Percentiles rank a stretch among this genome's conserved stretches.
phyloP scores from a whole-genome alignment of 1,140 invertebrate species.

The Danaus melanippus region DNA sequence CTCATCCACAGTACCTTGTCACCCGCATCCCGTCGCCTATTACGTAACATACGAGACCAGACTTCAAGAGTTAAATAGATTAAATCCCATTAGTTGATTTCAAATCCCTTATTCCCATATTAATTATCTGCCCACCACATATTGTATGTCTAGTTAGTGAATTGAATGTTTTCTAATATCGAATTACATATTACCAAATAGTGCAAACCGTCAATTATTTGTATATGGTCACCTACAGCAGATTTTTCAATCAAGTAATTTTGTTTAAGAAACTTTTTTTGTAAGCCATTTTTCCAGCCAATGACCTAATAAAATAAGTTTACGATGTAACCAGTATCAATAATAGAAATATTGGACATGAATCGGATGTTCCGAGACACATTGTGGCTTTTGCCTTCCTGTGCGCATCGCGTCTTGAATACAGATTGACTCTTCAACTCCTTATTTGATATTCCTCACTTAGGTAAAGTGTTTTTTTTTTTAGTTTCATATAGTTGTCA shows the following conservation, averaged over 20 bases:
- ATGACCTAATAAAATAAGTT: slow-evolving; percentile 22
- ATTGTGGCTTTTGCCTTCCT: slow-evolving; percentile 58
- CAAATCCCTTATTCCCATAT: slow-evolving; percentile 9
- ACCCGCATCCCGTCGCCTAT: slow-evolving; percentile 29
- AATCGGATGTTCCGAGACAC: slow-evolving; percentile 50
- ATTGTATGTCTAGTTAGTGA: no score
- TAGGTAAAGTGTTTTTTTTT: slow-evolving; percentile 38
- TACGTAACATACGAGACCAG: slow-evolving; percentile 16
- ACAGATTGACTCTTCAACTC: slow-evolving; percentile 28
- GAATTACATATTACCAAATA: no score
- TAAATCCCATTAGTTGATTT: slow-evolving; percentile 16
- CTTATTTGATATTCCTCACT: slow-evolving; percentile 36
- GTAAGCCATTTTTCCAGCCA: slow-evolving; percentile 17
- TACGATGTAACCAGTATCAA: slow-evolving; percentile 32
- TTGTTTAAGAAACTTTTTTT: slow-evolving; percentile 7
- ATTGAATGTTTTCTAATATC: no score
- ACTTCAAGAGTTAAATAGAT: slow-evolving; percentile 22
- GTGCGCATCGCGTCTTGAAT: slow-evolving; percentile 38
- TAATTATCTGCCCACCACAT: neutral
- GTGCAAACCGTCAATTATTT: no score
- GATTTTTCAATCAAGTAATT: neutral
- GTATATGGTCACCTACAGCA: neutral
- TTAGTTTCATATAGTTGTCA: slow-evolving; percentile 35
- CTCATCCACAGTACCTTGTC: slow-evolving; percentile 19
- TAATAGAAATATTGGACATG: slow-evolving; percentile 53